Evolutionary conservation across 1,140 invertebrate species (phyloP).

Genomic region (Polypedilum vanderplanki): DNA sequence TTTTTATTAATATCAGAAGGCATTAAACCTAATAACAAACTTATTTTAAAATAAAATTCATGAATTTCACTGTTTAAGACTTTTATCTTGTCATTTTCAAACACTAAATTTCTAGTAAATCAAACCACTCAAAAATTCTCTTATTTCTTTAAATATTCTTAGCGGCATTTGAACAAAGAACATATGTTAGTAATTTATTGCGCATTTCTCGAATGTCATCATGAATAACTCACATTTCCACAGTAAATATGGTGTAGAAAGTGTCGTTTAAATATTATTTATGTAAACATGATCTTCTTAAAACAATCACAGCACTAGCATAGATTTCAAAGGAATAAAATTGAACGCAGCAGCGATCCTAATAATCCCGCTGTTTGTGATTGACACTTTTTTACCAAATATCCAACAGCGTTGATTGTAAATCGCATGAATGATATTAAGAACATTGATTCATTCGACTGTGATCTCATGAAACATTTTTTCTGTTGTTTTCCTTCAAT

Average conservation of each 20-base stretch:
- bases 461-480: too few relatives aligned
- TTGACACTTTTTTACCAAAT: constrained; percentile 24
- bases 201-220: constrained; percentile 7
- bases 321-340: neutral
- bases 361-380: constrained; percentile 15
- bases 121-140: neutral
- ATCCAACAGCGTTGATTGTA: constrained; percentile 5
- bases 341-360: neutral
- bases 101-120: neutral
- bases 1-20: too few relatives aligned
- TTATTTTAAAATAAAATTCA: too few relatives aligned
- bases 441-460: neutral
- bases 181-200: constrained; percentile 27
- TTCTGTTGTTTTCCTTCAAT: too few relatives aligned
- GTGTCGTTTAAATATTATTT: neutral
- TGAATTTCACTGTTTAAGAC: too few relatives aligned
- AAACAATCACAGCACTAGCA: neutral
- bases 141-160: too few relatives aligned
- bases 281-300: neutral
- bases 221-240: neutral
- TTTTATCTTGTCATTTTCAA: neutral
- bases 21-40: too few relatives aligned
- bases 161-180: neutral
- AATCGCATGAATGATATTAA: too few relatives aligned
- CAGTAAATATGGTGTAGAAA: neutral